Base-by-base conservation (phyloP, 2,113 vertebrate genomes). In the Chlamydotis undulata region DNA sequence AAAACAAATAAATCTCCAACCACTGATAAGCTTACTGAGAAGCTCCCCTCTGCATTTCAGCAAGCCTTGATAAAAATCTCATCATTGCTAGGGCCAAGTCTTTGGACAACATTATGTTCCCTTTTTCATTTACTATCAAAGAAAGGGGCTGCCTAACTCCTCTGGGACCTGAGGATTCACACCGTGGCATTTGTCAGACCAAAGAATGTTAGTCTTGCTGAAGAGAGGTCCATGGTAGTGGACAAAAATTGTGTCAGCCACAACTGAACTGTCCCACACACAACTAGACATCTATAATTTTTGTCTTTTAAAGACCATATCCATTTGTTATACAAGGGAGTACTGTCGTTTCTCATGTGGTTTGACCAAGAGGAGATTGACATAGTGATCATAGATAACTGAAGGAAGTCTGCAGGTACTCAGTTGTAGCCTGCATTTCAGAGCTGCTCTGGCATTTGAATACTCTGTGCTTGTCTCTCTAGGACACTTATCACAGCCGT, bases 401-500 rank as follows among this genome's bases (percentile, higher is more conserved):
- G 56, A 86, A 89, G 50, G 31, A 79, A 83, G 55, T 19, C 43
- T 86, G 15, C 35, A 60, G 43, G 19, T 37, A 6, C 26, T 31
- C 14, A 59, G 6, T 6, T 55, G 24, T 43, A 77, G 16, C 17
- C 31, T n/a, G 19, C 1, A 0, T 68, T 82, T 59, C 55, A 82
- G 29, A 59, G 24, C 39, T 64, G 10, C 55, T 74, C 53, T 39
- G 55, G 18, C 14, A 45, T 64, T 86, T 78, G 37, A 60, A 60
- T 69, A 55, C 4, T 70, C 10, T 37, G 7, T 53, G 23, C 41
- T n/a, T 80, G 24, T 81, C 64, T 82, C 33, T 67, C 49, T 35
- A 39, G 24, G 61, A 18, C 21, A 39, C 35, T 31, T 45, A n/a
- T 13, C 11, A 31, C 16, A 55, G 7, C 45, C 1, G 0, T 37